Evolutionary conservation across 2,888 invertebrate genomes (phyloP).

Genomic region (Arctia plantaginis): DNA sequence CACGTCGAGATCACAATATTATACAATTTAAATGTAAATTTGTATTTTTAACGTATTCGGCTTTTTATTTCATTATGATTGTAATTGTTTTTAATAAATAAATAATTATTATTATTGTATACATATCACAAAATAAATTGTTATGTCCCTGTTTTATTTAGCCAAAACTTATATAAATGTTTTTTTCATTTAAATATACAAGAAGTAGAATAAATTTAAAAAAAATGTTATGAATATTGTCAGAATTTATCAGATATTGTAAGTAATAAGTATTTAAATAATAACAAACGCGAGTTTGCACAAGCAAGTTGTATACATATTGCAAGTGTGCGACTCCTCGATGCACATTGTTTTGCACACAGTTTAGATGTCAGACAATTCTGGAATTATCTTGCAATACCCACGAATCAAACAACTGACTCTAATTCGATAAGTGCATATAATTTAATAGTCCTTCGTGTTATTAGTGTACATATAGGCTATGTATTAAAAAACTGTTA

Average conservation of each 20-base stretch:
- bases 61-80: neutral
- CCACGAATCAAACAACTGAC: neutral
- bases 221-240: too few species aligned
- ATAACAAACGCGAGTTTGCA: neutral
- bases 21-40: neutral
- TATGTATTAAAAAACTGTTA: slow-evolving; percentile 10
- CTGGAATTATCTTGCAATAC: neutral
- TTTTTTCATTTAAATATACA: neutral
- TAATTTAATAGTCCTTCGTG: neutral
- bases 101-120: neutral
- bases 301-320: neutral
- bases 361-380: neutral
- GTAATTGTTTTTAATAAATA: too few species aligned
- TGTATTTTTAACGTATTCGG: neutral
- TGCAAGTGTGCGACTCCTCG: neutral
- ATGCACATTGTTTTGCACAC: neutral
- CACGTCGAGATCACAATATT: too few species aligned
- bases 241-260: neutral
- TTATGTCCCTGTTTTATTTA: neutral
- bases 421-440: neutral
- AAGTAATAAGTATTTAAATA: neutral
- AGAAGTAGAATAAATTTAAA: neutral
- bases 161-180: neutral
- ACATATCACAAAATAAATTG: neutral
- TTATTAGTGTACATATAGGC: neutral